phyloP scores from a whole-genome alignment of 2,797 vertebrate genomes.

The Prunella strophiata region DNA sequence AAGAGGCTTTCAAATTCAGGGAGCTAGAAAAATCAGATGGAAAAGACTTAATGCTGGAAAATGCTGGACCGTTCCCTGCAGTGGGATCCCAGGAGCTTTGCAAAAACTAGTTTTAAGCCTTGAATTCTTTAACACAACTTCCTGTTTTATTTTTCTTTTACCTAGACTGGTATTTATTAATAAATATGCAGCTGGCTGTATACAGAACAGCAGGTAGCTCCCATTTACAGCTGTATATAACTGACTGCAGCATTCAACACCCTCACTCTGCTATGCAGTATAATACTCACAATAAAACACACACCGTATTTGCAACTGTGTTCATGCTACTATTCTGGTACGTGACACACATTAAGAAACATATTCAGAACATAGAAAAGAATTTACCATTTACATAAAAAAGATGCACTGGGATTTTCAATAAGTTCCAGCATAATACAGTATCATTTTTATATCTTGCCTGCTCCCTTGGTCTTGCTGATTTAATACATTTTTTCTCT shows the following conservation, averaged over 20 bases:
- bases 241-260: conserved; percentile 57
- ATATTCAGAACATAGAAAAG: conserved; percentile 21
- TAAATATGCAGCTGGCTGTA: conserved; percentile 42
- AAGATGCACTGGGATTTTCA: conserved; percentile 59
- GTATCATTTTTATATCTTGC: conserved; percentile 39
- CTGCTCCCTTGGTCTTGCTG: conserved; percentile 20
- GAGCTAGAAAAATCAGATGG: conserved; percentile 35
- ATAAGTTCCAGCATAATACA: conserved; percentile 37
- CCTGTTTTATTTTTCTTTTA: conserved; percentile 49
- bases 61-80: background rate
- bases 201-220: conserved; percentile 61
- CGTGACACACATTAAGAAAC: conserved; percentile 58
- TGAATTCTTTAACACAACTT: conserved; percentile 38
- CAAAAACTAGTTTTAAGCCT: conserved; percentile 40
- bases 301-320: conserved; percentile 46
- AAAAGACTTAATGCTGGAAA: conserved; percentile 32
- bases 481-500: conserved; percentile 36
- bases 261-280: conserved; percentile 47
- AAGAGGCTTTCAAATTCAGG: conserved; percentile 5
- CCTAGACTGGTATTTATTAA: conserved; percentile 44
- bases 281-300: conserved; percentile 65
- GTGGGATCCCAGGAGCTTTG: conserved; percentile 25
- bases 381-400: conserved; percentile 56
- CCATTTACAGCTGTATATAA: conserved; percentile 59
- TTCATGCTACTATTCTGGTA: conserved; percentile 23